Conservation (phyloP, 64 coral and sea anemone genomes). For the Montipora foliosa region DNA sequence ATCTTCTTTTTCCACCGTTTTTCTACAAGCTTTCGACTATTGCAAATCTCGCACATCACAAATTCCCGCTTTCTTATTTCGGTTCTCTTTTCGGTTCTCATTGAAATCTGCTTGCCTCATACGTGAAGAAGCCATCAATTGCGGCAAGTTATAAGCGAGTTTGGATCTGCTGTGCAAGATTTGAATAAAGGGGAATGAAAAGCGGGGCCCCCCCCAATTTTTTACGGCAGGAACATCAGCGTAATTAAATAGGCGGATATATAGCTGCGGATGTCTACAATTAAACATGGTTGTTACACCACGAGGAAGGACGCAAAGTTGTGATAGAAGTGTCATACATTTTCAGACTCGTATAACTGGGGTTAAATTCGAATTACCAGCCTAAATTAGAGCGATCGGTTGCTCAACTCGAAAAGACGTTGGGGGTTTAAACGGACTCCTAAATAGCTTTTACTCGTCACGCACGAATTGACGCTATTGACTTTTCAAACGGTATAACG, state of each 20-base stretch:
- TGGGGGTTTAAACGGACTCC: too few relatives aligned
- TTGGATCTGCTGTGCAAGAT: too few relatives aligned
- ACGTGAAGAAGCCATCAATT: neutral
- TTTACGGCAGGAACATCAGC: too few relatives aligned
- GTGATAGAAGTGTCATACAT: too few relatives aligned
- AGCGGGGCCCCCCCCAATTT: too few relatives aligned
- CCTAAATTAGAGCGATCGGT: neutral
- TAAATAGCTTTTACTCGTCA: slow-evolving; percentile 1
- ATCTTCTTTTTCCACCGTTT: neutral
- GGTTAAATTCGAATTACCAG: neutral
- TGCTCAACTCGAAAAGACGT: too few relatives aligned
- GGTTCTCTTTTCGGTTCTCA: neutral
- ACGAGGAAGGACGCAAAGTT: neutral
- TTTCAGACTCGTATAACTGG: neutral
- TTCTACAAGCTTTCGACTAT: neutral
- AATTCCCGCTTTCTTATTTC: too few relatives aligned
- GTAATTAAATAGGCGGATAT: too few relatives aligned
- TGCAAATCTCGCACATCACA: too few relatives aligned
- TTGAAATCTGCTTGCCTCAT: neutral
- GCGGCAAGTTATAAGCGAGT: too few relatives aligned
- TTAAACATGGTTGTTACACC: neutral
- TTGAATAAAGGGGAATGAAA: too few relatives aligned
- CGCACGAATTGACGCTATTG: slow-evolving; percentile 42
- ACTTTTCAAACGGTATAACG: slow-evolving; percentile 8
- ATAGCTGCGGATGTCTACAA: too few relatives aligned